phyloP scores from a whole-genome alignment of 1,140 invertebrate genomes.

The Bombus pyrosoma region DNA sequence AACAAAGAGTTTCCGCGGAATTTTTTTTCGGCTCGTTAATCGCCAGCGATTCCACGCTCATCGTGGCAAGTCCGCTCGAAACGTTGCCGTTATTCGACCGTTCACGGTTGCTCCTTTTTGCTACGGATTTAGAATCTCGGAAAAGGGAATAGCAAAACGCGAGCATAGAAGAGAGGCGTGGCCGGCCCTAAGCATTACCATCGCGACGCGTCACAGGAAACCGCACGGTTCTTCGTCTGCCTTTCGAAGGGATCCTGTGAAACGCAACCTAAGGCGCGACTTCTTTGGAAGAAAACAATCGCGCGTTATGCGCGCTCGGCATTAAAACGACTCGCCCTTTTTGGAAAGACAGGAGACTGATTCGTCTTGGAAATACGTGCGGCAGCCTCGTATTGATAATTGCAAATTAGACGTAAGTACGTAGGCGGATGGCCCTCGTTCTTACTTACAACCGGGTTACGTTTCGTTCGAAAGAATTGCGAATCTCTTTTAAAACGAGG shows the following conservation, averaged over 20 bases:
- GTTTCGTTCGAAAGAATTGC: neutral
- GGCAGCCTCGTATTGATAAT: neutral
- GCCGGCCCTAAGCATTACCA: conserved; percentile 30
- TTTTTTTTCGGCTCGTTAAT: conserved; percentile 25
- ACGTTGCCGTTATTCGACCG: conserved; percentile 21
- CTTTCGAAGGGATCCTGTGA: neutral
- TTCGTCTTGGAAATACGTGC: neutral
- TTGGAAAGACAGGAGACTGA: neutral
- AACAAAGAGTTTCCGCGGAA: conserved; percentile 12
- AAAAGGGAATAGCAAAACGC: conserved; percentile 45
- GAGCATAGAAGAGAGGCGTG: conserved; percentile 9
- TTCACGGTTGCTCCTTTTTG: conserved; percentile 44
- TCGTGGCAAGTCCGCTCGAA: neutral
- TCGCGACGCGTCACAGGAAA: neutral
- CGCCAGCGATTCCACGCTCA: conserved; percentile 7
- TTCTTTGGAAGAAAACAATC: neutral
- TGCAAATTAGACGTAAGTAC: neutral
- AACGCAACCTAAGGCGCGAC: neutral
- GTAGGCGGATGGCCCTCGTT: no score
- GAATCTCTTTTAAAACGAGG: neutral
- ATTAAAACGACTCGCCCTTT: neutral
- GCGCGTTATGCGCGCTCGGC: neutral
- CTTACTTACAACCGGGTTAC: no score
- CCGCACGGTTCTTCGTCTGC: neutral
- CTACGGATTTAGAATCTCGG: conserved; percentile 63